These are phyloP conservation scores for Enoplosus armatus DNA, from an alignment of 2,797 vertebrate genomes.

Conservation along the genomic window DNA sequence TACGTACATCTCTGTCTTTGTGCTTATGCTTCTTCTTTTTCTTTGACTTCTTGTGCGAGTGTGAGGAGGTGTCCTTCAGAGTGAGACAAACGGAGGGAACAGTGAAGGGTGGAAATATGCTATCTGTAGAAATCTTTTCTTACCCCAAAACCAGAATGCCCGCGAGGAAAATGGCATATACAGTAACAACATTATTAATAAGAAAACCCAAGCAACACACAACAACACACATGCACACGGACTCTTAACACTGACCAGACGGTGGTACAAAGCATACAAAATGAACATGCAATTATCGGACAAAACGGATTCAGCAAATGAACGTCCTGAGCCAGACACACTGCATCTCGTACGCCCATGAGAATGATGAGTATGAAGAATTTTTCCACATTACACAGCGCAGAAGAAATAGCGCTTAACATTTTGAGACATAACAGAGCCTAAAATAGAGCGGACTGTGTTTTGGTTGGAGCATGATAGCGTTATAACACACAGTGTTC, in stretches of 20 bases:
- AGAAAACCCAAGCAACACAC: not conserved
- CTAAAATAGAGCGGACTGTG: conserved; percentile 45
- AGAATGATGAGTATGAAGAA: conserved; percentile 1
- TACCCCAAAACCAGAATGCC: not conserved
- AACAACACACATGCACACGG: not conserved
- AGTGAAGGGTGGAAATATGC: not conserved
- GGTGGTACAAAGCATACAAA: not conserved
- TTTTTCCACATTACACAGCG: conserved; percentile 31
- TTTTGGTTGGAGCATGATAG: conserved; percentile 39
- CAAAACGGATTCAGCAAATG: not conserved
- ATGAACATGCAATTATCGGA: not conserved
- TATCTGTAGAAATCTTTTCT: not conserved
- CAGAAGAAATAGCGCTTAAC: conserved; percentile 15
- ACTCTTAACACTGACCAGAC: not conserved
- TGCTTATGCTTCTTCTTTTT: conserved; percentile 85
- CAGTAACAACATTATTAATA: not conserved
- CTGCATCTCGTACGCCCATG: not conserved
- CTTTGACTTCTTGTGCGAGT: conserved; percentile 81
- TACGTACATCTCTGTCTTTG: conserved; percentile 80
- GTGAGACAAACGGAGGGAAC: conserved; percentile 30
- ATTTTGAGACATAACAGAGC: conserved; percentile 35
- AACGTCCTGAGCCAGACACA: not conserved
- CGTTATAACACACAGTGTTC: not conserved
- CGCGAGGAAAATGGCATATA: not conserved
- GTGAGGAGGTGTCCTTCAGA: conserved; percentile 72